phyloP scores from a whole-genome alignment of 2,797 vertebrate genomes.

The Esox masquinongy region DNA sequence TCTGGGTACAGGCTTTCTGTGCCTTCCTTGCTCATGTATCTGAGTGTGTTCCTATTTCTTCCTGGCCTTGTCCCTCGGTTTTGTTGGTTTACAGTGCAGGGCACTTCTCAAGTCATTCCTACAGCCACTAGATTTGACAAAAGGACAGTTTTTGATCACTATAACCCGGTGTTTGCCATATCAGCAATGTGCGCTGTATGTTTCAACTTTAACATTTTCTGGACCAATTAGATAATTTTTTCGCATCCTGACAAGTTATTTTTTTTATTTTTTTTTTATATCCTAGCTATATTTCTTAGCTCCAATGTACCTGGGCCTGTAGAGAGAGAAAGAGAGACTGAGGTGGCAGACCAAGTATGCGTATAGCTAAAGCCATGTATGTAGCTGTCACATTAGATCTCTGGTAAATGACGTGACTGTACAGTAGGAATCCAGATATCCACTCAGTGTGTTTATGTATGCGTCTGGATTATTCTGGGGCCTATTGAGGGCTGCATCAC shows the following conservation, averaged over 20 bases:
- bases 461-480: not conserved
- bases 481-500: not conserved
- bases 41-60: not conserved
- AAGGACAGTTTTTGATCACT: not conserved
- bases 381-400: not conserved
- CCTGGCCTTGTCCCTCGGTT: not conserved
- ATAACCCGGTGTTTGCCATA: not conserved
- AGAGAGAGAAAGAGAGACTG: not conserved
- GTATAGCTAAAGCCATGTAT: not conserved
- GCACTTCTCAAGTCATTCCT: not conserved
- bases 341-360: not conserved
- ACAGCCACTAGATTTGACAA: not conserved
- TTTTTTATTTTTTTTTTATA: too few relatives aligned
- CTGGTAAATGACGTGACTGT: not conserved
- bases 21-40: not conserved
- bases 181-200: not conserved
- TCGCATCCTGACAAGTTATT: too few relatives aligned
- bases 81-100: not conserved
- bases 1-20: not conserved
- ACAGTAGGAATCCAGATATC: not conserved
- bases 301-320: not conserved
- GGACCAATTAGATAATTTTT: not conserved
- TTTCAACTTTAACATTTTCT: not conserved
- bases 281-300: not conserved
- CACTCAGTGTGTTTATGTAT: not conserved